Evolutionary conservation across 2,113 vertebrate species (phyloP), one percentile per base, ranked within the genome.

Genomic region (Microcebus lehilahytsara): DNA sequence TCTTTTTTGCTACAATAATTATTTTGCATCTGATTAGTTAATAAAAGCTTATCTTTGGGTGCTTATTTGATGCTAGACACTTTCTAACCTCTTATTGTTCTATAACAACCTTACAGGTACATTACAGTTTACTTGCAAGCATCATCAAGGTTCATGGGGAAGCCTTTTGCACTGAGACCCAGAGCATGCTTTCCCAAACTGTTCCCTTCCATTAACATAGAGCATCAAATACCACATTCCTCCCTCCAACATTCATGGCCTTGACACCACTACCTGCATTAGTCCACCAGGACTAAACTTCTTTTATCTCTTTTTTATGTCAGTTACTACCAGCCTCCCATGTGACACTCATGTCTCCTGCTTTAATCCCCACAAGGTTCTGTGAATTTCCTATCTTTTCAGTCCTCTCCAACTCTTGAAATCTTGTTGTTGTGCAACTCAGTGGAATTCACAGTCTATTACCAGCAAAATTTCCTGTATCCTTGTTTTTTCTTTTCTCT

Each of bases 11-110:
- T 80, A 25, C 5, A 87, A 25, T 90, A 86, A 93, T 91, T 69
- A 93, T 91, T 96, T 93, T 95, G 85, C 27, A 77, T 96, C 85
- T 95, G 74, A 95, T 96, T 84, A 93, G 49, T 6, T 84, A 64
- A 66, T 86, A 79, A 89, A 91, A 34, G 11, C 9, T 67, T 91
- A 42, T n/a, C 40, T 81, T 87, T 72, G 67, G 71, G 16, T 92
- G 34, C 46, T 96, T 91, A 66, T 66, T 95, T 81, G 93, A 89
- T 92, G 25, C 5, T 77, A 86, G 40, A 34, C 20, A 86, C 34
- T 92, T 91, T 97, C 2, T 93, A 84, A 69, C n/a, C 27, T 71
- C 51, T 91, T 72, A 75, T 85, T 27, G 9, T 71, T 91, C 40
- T 93, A 0, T 60, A 92, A 17, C 32, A 77, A 11, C 37, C 49